Evolutionary conservation across 2,888 invertebrate species (phyloP).

Genomic region (Ormyrus thymus): DNA sequence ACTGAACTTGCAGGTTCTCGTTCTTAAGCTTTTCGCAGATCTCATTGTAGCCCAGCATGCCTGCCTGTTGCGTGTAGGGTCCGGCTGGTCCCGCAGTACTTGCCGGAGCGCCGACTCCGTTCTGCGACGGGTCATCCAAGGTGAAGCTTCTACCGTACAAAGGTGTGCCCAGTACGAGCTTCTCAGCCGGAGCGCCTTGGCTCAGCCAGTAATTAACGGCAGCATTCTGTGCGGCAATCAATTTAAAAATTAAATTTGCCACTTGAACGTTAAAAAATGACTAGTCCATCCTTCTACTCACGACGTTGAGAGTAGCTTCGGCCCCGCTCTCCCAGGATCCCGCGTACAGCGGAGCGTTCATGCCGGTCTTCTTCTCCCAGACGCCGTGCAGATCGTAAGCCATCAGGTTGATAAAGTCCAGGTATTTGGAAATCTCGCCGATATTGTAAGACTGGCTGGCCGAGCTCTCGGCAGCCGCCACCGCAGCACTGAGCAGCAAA

Average conservation of each 20-base stretch:
- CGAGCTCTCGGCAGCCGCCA: conserved; percentile 76
- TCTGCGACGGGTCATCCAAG: conserved; percentile 74
- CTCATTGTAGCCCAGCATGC: conserved; percentile 84
- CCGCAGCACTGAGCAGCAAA: conserved; percentile 69
- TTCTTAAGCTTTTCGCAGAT: conserved; percentile 68
- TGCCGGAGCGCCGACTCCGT: conserved; percentile 78
- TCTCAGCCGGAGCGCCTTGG: conserved; percentile 79
- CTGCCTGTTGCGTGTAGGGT: conserved; percentile 79
- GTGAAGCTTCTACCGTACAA: conserved; percentile 84
- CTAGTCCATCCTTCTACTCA: conserved; percentile 62
- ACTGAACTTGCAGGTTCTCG: conserved; percentile 69
- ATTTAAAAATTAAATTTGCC: conserved; percentile 29
- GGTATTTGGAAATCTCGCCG: conserved; percentile 77
- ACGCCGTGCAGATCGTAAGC: conserved; percentile 84
- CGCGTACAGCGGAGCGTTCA: conserved; percentile 81
- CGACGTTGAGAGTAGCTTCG: conserved; percentile 71
- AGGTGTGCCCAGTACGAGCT: conserved; percentile 83
- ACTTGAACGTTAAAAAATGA: no score
- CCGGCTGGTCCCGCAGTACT: conserved; percentile 76
- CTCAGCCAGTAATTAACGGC: conserved; percentile 77
- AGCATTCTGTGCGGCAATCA: conserved; percentile 69
- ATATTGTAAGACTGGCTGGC: conserved; percentile 80
- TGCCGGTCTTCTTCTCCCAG: conserved; percentile 76
- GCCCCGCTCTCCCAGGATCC: conserved; percentile 58
- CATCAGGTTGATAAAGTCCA: conserved; percentile 84